Evolutionary conservation across 2,797 vertebrate genomes (phyloP).

Genomic region (Gastrophryne carolinensis): DNA sequence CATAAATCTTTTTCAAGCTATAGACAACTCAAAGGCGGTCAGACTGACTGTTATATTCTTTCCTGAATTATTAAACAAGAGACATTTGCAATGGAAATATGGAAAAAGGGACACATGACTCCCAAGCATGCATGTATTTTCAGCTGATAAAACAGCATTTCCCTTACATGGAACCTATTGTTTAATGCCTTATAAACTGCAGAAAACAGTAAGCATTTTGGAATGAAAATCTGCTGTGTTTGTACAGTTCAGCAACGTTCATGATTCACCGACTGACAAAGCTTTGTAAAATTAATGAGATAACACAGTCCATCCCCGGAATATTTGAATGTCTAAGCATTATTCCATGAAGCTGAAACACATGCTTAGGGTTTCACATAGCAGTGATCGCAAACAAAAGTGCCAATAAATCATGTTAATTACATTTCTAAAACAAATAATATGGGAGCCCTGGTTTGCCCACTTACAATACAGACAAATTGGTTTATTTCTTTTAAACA

Average conservation of each 20-base stretch:
- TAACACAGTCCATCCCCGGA: slow-evolving; percentile 39
- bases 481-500: neutral
- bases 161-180: slow-evolving; percentile 18
- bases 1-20: too few species aligned
- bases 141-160: neutral
- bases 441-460: neutral
- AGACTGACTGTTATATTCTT: neutral
- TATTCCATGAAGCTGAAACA: slow-evolving; percentile 36
- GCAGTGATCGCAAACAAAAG: slow-evolving; percentile 33
- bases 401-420: slow-evolving; percentile 51
- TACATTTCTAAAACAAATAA: slow-evolving; percentile 35
- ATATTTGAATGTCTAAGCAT: slow-evolving; percentile 51
- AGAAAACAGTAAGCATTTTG: slow-evolving; percentile 40
- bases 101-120: neutral
- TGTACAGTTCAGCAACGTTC: slow-evolving; percentile 43
- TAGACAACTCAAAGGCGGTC: neutral
- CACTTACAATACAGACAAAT: neutral
- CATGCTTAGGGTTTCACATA: slow-evolving; percentile 29
- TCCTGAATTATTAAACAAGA: neutral
- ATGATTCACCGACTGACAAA: slow-evolving; percentile 47
- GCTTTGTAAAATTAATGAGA: slow-evolving; percentile 53
- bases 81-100: neutral
- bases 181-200: slow-evolving; percentile 39
- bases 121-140: slow-evolving; percentile 7
- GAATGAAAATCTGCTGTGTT: slow-evolving; percentile 45